A percentile compares a stretch with the other conserved stretches of the same genome.
Conservation (phyloP, 2,888 invertebrate genomes). For the Drosophila buzzatii region DNA sequence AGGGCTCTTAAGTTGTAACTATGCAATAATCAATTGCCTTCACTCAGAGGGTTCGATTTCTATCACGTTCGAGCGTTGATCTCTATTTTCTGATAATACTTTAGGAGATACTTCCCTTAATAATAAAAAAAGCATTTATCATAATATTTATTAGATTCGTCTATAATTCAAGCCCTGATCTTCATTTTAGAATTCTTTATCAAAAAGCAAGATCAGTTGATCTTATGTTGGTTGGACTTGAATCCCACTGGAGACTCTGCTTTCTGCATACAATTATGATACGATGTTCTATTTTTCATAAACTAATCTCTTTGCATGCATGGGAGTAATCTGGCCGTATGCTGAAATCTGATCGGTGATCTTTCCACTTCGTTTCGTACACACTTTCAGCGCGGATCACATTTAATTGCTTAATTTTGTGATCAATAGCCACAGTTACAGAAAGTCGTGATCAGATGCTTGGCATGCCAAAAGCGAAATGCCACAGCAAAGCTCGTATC, state of each 20-base stretch:
- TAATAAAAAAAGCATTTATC: background rate
- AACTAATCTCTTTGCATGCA: slow-evolving; percentile 22
- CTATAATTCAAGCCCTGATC: background rate
- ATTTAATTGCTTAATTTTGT: slow-evolving; percentile 78
- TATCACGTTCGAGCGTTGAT: background rate
- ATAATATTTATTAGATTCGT: background rate
- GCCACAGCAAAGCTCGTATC: slow-evolving; percentile 39
- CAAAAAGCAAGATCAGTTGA: background rate
- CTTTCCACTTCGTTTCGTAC: slow-evolving; percentile 25
- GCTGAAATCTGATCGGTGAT: slow-evolving; percentile 20
- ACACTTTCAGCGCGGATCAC: slow-evolving; percentile 40
- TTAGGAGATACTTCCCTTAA: background rate
- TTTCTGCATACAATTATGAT: background rate
- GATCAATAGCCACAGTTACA: slow-evolving; percentile 54
- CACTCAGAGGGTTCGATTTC: background rate
- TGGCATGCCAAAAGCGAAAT: slow-evolving; percentile 47
- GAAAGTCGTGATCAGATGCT: slow-evolving; percentile 74
- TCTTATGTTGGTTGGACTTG: background rate
- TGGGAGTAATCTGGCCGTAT: background rate
- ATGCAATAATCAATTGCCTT: too few species aligned
- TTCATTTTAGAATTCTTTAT: background rate
- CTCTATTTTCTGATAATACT: background rate
- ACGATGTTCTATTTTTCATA: background rate
- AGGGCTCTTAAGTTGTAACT: background rate
- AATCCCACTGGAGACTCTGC: background rate